Conservation (phyloP, 2,113 vertebrate species). For the Tragelaphus buxtoni region DNA sequence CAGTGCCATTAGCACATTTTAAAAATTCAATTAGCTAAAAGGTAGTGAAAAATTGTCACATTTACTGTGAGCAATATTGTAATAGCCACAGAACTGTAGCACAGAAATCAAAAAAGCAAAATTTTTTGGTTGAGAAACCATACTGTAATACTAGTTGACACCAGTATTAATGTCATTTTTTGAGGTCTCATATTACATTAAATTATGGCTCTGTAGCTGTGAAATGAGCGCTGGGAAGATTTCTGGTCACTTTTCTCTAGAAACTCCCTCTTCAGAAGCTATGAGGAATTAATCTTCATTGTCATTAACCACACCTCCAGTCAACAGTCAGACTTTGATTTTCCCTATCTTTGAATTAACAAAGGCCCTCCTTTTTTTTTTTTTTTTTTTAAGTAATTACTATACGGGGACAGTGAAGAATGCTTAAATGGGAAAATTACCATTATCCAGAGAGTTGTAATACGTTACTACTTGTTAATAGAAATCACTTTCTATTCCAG, state of each 20-base stretch:
- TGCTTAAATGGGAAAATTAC: not conserved
- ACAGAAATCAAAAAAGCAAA: not conserved
- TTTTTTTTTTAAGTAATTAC: not conserved
- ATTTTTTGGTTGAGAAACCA: not conserved
- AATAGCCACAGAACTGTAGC: not conserved
- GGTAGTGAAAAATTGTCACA: not conserved
- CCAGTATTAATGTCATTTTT: not conserved
- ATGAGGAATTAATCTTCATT: not conserved
- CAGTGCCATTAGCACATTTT: not conserved
- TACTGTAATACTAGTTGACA: not conserved
- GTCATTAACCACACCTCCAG: not conserved
- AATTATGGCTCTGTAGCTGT: not conserved
- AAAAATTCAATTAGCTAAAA: slow-evolving; percentile 3
- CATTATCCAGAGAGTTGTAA: not conserved
- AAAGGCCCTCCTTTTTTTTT: not conserved
- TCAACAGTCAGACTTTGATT: not conserved
- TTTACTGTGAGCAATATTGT: not conserved
- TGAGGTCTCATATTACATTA: not conserved
- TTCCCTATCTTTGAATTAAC: not conserved
- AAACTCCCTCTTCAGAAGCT: not conserved
- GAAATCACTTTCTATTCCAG: not conserved
- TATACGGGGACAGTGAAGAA: not conserved
- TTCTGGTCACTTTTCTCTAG: slow-evolving; percentile 2
- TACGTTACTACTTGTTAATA: not conserved
- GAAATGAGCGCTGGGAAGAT: not conserved